Percentiles rank a stretch among this genome's conserved stretches.
phyloP scores from a whole-genome alignment of 2,797 vertebrate genomes.

The Argyrosomus regius region DNA sequence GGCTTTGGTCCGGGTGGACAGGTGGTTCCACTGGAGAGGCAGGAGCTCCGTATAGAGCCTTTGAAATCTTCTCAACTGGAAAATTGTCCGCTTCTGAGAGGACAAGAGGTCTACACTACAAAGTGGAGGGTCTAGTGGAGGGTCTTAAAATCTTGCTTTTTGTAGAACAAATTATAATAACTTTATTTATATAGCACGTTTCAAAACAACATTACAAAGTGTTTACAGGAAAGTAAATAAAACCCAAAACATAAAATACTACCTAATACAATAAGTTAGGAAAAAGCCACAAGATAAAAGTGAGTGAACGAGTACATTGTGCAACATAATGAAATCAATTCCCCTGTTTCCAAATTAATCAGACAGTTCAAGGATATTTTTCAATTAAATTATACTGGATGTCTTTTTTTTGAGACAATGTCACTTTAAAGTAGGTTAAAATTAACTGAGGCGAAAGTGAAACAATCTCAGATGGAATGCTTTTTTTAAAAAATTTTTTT shows the following conservation, averaged over 20 bases:
- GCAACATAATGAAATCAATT: conserved; percentile 29
- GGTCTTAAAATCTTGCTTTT: conserved; percentile 10
- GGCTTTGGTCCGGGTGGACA: conserved; percentile 76
- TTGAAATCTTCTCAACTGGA: conserved; percentile 81
- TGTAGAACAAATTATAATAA: conserved; percentile 3
- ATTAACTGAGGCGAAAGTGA: neutral
- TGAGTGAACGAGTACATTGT: neutral
- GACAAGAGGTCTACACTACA: conserved; percentile 56
- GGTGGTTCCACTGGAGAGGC: conserved; percentile 77
- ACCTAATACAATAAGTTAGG: neutral
- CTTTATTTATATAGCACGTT: neutral
- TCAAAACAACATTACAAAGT: neutral
- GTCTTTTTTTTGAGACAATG: conserved; percentile 28
- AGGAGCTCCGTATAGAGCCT: conserved; percentile 66
- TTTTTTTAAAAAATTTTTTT: neutral
- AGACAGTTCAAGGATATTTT: conserved; percentile 25
- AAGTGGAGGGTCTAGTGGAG: conserved; percentile 8
- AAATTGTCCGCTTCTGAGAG: conserved; percentile 77
- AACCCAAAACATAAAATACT: neutral
- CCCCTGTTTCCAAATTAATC: conserved; percentile 23
- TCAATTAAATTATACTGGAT: conserved; percentile 14
- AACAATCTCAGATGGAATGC: neutral
- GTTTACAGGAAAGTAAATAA: neutral
- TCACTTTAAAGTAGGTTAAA: conserved; percentile 37
- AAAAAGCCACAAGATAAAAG: neutral